Percentiles rank a stretch among this genome's conserved stretches.
These are phyloP conservation scores for Phymanthus crucifer DNA, from an alignment of 92 coral and sea anemone species.

Conservation along the genomic window DNA sequence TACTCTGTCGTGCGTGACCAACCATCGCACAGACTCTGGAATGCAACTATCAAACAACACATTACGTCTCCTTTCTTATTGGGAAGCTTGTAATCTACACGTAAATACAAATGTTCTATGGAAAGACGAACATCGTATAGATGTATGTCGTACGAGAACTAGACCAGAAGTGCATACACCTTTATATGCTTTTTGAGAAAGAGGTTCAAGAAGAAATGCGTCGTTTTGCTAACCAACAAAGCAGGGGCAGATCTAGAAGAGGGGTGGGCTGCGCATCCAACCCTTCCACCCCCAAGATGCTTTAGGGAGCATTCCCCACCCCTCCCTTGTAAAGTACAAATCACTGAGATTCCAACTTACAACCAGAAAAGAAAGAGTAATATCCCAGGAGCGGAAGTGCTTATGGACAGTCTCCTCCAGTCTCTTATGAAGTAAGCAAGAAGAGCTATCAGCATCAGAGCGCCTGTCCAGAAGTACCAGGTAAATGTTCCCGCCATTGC, in stretches of 20 bases:
- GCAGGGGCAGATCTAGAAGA: too few relatives aligned
- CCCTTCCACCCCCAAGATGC: too few relatives aligned
- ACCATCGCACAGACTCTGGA: slow-evolving; percentile 94
- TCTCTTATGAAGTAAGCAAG: slow-evolving; percentile 92
- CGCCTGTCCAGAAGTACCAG: slow-evolving; percentile 90
- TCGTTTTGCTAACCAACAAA: too few relatives aligned
- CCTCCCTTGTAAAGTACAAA: too few relatives aligned
- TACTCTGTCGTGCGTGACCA: slow-evolving; percentile 65
- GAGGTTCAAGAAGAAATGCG: too few relatives aligned
- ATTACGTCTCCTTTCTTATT: not conserved
- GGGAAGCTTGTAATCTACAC: not conserved
- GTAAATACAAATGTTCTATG: too few relatives aligned
- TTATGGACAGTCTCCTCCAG: slow-evolving; percentile 88
- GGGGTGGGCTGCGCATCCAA: too few relatives aligned
- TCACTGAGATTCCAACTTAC: slow-evolving; percentile 52
- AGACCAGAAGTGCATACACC: too few relatives aligned
- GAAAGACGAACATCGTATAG: too few relatives aligned
- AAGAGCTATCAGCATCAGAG: slow-evolving; percentile 75
- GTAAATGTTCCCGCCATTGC: slow-evolving; percentile 89
- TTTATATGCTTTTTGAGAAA: too few relatives aligned
- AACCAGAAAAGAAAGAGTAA: slow-evolving; percentile 75
- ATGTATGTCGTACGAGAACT: too few relatives aligned
- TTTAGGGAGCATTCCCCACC: too few relatives aligned
- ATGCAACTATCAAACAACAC: slow-evolving; percentile 49
- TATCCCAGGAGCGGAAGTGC: slow-evolving; percentile 86